A percentile compares a stretch with the other conserved stretches of the same genome.
These are phyloP conservation scores for Forbesichthys papilliferus DNA, from an alignment of 2,113 vertebrate species.

Conservation along the genomic window DNA sequence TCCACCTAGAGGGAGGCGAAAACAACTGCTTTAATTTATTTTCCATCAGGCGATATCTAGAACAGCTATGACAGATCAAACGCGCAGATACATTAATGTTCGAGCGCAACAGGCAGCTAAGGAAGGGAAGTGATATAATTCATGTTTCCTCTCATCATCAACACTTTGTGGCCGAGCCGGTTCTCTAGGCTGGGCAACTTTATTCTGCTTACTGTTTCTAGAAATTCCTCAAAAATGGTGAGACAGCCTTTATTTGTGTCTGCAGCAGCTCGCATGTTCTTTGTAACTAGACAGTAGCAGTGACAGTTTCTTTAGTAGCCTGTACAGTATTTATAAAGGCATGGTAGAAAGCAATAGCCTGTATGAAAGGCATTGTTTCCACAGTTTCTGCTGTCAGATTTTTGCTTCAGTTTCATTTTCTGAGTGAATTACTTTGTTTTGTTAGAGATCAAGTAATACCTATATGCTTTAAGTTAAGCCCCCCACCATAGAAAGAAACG, in stretches of 20 bases:
- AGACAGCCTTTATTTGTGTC: slow-evolving; percentile 28
- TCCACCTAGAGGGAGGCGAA: background rate
- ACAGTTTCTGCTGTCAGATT: too few species aligned
- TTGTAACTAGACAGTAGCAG: too few species aligned
- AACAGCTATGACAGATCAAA: slow-evolving; percentile 39
- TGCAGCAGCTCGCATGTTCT: background rate
- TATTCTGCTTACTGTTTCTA: slow-evolving; percentile 14
- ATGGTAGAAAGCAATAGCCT: too few species aligned
- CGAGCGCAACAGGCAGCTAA: background rate
- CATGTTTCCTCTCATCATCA: slow-evolving; percentile 63
- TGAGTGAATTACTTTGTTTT: too few species aligned
- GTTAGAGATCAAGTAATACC: too few species aligned
- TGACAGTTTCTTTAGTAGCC: too few species aligned
- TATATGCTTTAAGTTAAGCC: too few species aligned
- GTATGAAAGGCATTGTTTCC: too few species aligned
- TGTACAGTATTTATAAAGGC: too few species aligned
- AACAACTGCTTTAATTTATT: background rate
- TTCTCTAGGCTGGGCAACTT: slow-evolving; percentile 17
- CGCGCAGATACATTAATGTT: background rate
- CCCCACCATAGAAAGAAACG: too few species aligned
- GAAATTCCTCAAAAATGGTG: slow-evolving; percentile 70
- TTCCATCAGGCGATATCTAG: slow-evolving; percentile 64
- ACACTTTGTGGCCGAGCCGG: slow-evolving; percentile 34
- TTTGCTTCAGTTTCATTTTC: too few species aligned
- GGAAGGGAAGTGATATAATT: slow-evolving; percentile 26